Percentiles rank a stretch among this genome's conserved stretches.
phyloP scores from a whole-genome alignment of 2,888 invertebrate genomes.

The Volucella inflata region DNA sequence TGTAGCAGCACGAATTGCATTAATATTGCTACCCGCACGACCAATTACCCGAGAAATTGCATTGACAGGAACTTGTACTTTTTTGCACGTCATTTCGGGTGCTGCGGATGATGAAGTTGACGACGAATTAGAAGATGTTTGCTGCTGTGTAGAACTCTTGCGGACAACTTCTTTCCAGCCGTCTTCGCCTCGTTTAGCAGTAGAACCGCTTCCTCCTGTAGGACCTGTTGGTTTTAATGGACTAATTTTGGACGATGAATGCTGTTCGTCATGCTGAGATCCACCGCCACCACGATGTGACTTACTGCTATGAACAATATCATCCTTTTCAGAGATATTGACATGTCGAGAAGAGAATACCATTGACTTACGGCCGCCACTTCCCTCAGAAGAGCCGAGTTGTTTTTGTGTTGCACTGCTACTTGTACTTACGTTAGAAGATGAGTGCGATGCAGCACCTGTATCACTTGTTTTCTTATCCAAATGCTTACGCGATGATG shows the following conservation, averaged over 20 bases:
- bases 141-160: constrained; percentile 88
- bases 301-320: constrained; percentile 79
- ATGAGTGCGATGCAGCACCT: constrained; percentile 54
- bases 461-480: constrained; percentile 69
- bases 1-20: constrained; percentile 97
- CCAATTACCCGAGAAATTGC: constrained; percentile 99
- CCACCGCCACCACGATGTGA: constrained; percentile 39
- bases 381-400: constrained; percentile 46
- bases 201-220: constrained; percentile 77
- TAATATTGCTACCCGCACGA: constrained; percentile 98
- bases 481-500: constrained; percentile 56
- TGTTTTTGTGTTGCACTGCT: constrained; percentile 66
- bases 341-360: constrained; percentile 90
- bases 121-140: constrained; percentile 77
- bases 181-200: constrained; percentile 90
- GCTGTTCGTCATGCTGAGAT: constrained; percentile 82
- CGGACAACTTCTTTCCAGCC: constrained; percentile 99
- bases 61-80: constrained; percentile 96
- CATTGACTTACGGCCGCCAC: constrained; percentile 86
- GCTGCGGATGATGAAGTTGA: constrained; percentile 77
- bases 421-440: constrained; percentile 56
- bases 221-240: constrained; percentile 84
- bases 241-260: constrained; percentile 87
- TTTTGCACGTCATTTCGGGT: constrained; percentile 88
- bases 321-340: constrained; percentile 87